Base-by-base conservation (phyloP, 2,113 vertebrate genomes). In the Microtus pennsylvanicus region DNA sequence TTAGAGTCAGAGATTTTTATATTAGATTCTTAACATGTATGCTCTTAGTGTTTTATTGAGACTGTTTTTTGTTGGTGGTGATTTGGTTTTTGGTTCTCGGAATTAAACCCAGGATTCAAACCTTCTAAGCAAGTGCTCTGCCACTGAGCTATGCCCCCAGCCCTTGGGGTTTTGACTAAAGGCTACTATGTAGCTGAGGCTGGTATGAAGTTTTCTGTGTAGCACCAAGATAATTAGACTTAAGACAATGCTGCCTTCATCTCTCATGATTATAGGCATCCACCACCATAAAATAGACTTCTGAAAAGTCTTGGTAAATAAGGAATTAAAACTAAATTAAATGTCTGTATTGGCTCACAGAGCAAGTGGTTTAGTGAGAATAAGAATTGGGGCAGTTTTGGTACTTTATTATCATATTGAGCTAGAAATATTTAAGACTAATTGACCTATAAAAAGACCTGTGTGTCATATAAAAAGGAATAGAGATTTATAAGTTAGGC, bases 301-400 rank as follows among this genome's bases (percentile, higher is more conserved):
- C 94, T 93, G 92, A 90, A 92, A 87, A 90, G 28, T 90, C 35
- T 86, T 22, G 75, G 33, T 89, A 76, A 28, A 81, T 82, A 61
- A 90, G 5, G 35, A 94, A 61, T 78, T 89, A 88, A 96, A 96
- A 82, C 19, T 88, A 87, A 70, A 33, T 91, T 94, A 93, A 97
- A 76, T 94, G 45, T 55, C 14, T 88, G n/a, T 92, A 16, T 52
- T 90, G 75, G 45, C 52, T 94, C 63, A 81, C 38, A 83, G 28
- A 89, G 33, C 78, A 82, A 77, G 45, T 94, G 63, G 89, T 78
- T 86, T 93, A 87, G 45, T 97, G 17, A 87, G 50, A 92, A 55
- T 86, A 30, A 93, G 14, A 93, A 86, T 67, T 87, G 38, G 88
- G 82, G 35, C 13, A 47, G 85, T 52, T 76, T 13, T 93, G 50